These are phyloP conservation scores for Sebastes umbrosus DNA, from an alignment of 2,797 vertebrate species.

Conservation along the genomic window DNA sequence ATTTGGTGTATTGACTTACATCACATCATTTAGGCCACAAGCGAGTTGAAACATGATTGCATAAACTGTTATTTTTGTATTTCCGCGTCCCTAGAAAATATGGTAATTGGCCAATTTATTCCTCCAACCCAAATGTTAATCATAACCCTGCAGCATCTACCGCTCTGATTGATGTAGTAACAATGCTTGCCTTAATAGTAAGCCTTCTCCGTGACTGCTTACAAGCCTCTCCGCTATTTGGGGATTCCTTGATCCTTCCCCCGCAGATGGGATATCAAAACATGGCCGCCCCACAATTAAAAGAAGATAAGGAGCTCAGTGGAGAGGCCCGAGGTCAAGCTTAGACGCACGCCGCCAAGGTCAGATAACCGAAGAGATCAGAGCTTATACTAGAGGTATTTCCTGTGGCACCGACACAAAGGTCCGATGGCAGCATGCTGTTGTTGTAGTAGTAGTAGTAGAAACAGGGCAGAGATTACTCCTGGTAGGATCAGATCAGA, in stretches of 20 bases:
- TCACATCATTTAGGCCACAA: background rate
- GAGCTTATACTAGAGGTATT: slow-evolving; percentile 22
- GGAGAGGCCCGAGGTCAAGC: slow-evolving; percentile 14
- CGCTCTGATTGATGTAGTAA: background rate
- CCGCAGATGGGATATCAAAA: slow-evolving; percentile 50
- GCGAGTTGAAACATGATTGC: background rate
- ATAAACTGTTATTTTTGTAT: background rate
- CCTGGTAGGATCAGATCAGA: slow-evolving; percentile 43
- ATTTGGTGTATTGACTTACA: background rate
- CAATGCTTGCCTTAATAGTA: background rate
- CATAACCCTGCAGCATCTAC: background rate
- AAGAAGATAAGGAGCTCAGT: slow-evolving; percentile 60
- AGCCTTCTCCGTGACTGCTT: slow-evolving; percentile 15
- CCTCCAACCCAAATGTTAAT: background rate
- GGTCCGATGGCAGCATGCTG: slow-evolving; percentile 11
- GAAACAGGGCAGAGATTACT: slow-evolving; percentile 54
- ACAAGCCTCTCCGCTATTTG: slow-evolving; percentile 10
- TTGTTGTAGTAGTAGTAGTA: slow-evolving; percentile 12
- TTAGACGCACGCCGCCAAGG: background rate
- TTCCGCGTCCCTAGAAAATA: background rate
- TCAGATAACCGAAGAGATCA: slow-evolving; percentile 45
- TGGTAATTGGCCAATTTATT: background rate
- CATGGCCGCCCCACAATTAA: slow-evolving; percentile 38
- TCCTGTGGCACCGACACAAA: slow-evolving; percentile 15
- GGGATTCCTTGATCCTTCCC: slow-evolving; percentile 28